Conservation (phyloP, 2,888 invertebrate species). For the Pemphredon lugubris region DNA sequence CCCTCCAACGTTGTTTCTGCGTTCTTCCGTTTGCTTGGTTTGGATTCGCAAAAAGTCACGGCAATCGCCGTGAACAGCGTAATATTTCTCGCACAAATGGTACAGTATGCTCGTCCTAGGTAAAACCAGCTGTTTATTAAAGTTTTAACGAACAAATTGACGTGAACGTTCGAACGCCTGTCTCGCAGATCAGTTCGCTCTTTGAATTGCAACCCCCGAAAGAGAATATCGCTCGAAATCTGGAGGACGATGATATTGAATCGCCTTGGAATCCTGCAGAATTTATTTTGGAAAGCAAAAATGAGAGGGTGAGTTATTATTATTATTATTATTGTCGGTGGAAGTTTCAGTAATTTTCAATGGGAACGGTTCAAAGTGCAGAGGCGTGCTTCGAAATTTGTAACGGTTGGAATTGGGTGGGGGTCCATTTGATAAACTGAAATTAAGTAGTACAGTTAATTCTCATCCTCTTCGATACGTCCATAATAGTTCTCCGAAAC, state of each 20-base stretch:
- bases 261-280: conserved; percentile 81
- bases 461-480: too few relatives aligned
- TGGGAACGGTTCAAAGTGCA: too few relatives aligned
- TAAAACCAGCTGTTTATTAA: not conserved
- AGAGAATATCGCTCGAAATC: conserved; percentile 65
- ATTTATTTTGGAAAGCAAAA: conserved; percentile 86
- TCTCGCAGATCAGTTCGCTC: conserved; percentile 85
- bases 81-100: conserved; percentile 92
- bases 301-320: conserved; percentile 81
- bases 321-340: too few relatives aligned
- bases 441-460: too few relatives aligned
- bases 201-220: conserved; percentile 81
- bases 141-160: too few relatives aligned
- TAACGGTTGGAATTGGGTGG: too few relatives aligned
- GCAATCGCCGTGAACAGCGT: conserved; percentile 92
- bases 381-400: too few relatives aligned
- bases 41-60: conserved; percentile 89
- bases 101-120: too few relatives aligned
- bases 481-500: too few relatives aligned
- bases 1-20: conserved; percentile 80
- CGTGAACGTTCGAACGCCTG: too few relatives aligned
- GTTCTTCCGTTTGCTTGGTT: conserved; percentile 87
- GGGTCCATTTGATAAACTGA: too few relatives aligned
- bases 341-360: too few relatives aligned
- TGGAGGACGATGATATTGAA: conserved; percentile 16